phyloP scores from a whole-genome alignment of 2,113 vertebrate genomes.

The Cyprinodon brontotheroides region DNA sequence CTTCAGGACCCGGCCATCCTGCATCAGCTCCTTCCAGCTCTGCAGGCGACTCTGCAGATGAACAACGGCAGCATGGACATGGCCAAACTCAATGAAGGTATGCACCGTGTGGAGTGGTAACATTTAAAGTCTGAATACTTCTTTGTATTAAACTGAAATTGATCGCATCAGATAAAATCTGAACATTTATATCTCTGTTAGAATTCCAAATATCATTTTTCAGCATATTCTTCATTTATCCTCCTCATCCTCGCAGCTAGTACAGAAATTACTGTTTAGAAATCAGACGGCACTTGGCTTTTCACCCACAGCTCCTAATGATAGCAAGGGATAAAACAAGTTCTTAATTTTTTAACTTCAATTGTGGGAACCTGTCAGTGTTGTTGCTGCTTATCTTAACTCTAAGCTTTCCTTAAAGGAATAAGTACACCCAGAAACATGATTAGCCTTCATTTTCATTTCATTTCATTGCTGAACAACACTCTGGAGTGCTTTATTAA shows the following conservation, averaged over 20 bases:
- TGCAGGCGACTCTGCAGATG: constrained; percentile 96
- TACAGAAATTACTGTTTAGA: background rate
- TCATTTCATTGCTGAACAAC: too few relatives aligned
- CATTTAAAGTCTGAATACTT: background rate
- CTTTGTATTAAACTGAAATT: background rate
- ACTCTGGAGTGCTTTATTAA: too few relatives aligned
- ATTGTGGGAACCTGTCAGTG: too few relatives aligned
- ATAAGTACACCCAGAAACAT: background rate
- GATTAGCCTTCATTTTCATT: too few relatives aligned
- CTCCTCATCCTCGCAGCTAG: background rate
- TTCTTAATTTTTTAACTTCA: background rate
- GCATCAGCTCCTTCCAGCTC: constrained; percentile 94
- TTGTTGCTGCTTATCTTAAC: too few relatives aligned
- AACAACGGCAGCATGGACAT: constrained; percentile 97
- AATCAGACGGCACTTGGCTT: background rate
- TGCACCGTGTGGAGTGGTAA: constrained; percentile 29
- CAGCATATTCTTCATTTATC: too few relatives aligned
- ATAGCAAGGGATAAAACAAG: background rate
- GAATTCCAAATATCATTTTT: too few relatives aligned
- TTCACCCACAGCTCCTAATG: background rate
- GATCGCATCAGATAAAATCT: background rate
- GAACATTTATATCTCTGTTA: background rate
- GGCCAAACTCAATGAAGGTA: constrained; percentile 98
- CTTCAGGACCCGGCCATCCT: constrained; percentile 98
- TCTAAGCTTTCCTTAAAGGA: too few relatives aligned